Evolutionary conservation across 1,140 invertebrate species (phyloP).

Genomic region (Heliconius eleuchia): DNA sequence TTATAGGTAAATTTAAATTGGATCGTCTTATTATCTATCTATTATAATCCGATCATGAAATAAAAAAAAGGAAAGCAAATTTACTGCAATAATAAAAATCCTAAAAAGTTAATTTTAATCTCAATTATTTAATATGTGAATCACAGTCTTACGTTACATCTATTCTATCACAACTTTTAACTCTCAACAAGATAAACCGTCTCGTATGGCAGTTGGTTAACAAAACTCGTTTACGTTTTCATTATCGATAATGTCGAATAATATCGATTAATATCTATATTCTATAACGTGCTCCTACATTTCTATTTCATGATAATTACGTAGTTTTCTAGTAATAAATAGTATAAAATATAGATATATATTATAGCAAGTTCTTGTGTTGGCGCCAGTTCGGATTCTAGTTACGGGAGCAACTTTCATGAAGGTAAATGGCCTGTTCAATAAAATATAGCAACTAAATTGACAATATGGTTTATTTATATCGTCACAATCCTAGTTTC

Average conservation of each 20-base stretch:
- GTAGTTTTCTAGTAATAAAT: constrained; percentile 36
- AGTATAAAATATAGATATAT: constrained; percentile 30
- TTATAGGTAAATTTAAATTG: too few species aligned
- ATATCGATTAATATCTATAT: background rate
- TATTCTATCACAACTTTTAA: too few species aligned
- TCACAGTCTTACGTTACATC: too few species aligned
- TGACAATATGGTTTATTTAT: constrained; percentile 36
- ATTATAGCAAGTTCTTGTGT: constrained; percentile 22
- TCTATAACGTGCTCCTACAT: background rate
- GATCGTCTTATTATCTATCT: too few species aligned
- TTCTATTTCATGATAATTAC: constrained; percentile 23
- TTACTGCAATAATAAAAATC: too few species aligned
- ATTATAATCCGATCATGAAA: too few species aligned
- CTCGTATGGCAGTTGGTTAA: too few species aligned
- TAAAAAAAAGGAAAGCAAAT: too few species aligned
- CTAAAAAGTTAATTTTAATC: too few species aligned
- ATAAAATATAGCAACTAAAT: constrained; percentile 44
- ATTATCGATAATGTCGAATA: background rate
- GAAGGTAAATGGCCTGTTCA: constrained; percentile 66
- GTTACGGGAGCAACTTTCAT: constrained; percentile 72
- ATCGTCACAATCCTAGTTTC: constrained; percentile 32
- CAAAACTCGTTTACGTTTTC: background rate
- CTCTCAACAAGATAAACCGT: background rate
- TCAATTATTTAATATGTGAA: too few species aligned
- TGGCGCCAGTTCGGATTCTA: constrained; percentile 71